Base-by-base conservation (phyloP, 1,140 invertebrate genomes). In the Drosophila subobscura region DNA sequence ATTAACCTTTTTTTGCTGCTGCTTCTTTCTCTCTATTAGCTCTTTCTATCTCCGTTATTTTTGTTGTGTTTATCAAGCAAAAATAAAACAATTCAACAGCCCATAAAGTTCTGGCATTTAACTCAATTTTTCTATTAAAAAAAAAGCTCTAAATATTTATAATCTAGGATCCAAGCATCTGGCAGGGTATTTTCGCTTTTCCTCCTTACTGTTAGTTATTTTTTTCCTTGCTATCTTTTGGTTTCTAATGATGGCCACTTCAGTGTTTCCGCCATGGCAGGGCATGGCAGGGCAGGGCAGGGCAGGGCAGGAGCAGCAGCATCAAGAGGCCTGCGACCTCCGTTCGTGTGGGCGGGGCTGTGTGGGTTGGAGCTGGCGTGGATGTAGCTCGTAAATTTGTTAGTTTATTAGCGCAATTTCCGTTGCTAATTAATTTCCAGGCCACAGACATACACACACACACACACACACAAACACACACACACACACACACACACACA, bases 331-430 rank as follows among this genome's bases (percentile, higher is more conserved):
- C 16, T 20, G 16, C 16, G 16, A 20, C n/a, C 7, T 53, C 8
- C 44, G 42, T 45, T 44, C n/a, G 55, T 42, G 54, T 46, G 46
- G 53, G 75, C 54, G 55, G 59, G 50, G 45, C 53, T 23, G 25
- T 5, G 33, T 5, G 60, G 45, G 47, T 55, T 61, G 75, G 51
- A 29, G 16, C 72, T 88, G 83, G 79, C 79, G 70, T 84, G 84
- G 77, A 84, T 79, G 76, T 65, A 71, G 84, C 84, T 89, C 84
- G 84, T 89, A 89, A 89, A 89, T 84, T 89, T 89, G 84, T 89
- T 80, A 89, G 84, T 89, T 89, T 89, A 89, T 89, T 89, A 89
- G 84, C 66, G 84, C 79, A 89, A 89, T 89, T 89, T 89, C 84
- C 85, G 84, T 84, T 89, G 79, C 79, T 88, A 89, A 89, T 89